Evolutionary conservation across 30 jellyfish, hydroid and myxozoan genomes (phyloP).

Genomic region (Cassiopea xamachana): DNA sequence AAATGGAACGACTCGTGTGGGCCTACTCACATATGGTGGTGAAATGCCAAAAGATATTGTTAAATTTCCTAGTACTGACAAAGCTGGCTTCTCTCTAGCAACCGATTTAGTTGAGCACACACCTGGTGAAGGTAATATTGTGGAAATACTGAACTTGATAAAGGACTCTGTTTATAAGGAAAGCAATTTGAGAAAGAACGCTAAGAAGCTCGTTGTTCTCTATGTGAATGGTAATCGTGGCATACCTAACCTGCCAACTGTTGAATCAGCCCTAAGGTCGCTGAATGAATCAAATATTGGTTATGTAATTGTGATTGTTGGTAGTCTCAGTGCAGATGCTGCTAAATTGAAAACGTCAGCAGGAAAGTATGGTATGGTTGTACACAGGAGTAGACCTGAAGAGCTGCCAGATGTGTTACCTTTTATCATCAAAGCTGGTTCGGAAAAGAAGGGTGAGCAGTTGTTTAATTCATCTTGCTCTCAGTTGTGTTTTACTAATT

Average conservation of each 20-base stretch:
- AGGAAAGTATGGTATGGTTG: conserved; percentile 46
- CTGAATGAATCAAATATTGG: conserved; percentile 41
- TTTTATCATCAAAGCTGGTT: conserved; percentile 31
- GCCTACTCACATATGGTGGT: conserved; percentile 30
- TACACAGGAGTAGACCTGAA: not conserved
- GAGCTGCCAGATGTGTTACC: conserved; percentile 66
- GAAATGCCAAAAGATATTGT: not conserved
- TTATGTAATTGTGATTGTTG: conserved; percentile 33
- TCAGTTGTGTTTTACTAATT: too few species aligned
- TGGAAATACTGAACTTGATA: conserved; percentile 18
- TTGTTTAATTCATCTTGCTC: too few species aligned
- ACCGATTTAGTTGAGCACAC: conserved; percentile 21
- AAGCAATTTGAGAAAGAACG: not conserved
- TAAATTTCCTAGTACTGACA: conserved; percentile 20
- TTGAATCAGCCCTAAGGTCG: conserved; percentile 24
- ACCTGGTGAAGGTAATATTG: conserved; percentile 27
- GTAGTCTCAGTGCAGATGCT: not conserved
- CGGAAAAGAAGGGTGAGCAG: conserved; percentile 24
- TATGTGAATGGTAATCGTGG: conserved; percentile 18
- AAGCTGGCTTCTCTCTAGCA: conserved; percentile 20
- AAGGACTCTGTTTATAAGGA: conserved; percentile 17
- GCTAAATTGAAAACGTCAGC: not conserved
- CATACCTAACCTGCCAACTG: not conserved
- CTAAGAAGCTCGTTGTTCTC: conserved; percentile 41
- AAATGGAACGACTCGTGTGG: conserved; percentile 50